These are phyloP conservation scores for Drosophila borealis DNA, from an alignment of 2,888 invertebrate genomes.

Conservation along the genomic window DNA sequence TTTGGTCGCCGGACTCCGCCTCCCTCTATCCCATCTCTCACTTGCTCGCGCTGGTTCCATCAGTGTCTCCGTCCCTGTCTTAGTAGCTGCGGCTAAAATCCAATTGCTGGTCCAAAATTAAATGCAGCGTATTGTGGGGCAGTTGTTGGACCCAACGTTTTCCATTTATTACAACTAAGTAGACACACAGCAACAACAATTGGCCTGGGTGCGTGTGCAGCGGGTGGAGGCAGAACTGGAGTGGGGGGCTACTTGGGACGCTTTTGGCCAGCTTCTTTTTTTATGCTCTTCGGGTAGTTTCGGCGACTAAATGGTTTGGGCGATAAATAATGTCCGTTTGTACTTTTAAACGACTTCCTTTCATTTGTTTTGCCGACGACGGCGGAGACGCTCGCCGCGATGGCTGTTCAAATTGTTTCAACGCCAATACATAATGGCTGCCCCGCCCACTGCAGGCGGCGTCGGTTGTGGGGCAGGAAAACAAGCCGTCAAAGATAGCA, in stretches of 20 bases:
- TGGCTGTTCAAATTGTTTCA: slow-evolving; percentile 82
- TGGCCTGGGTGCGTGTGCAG: slow-evolving; percentile 1
- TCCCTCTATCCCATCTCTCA: not conserved
- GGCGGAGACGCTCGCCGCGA: slow-evolving; percentile 7
- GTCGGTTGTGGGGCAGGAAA: slow-evolving; percentile 59
- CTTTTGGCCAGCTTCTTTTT: slow-evolving; percentile 34
- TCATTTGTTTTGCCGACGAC: slow-evolving; percentile 75
- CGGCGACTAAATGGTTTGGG: slow-evolving; percentile 81
- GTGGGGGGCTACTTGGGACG: slow-evolving; percentile 28
- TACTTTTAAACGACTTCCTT: slow-evolving; percentile 85
- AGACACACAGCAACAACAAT: slow-evolving; percentile 70
- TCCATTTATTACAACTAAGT: slow-evolving; percentile 76
- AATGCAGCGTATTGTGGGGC: slow-evolving; percentile 64
- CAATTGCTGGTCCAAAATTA: slow-evolving; percentile 66
- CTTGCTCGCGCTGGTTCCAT: not conserved
- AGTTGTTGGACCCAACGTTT: slow-evolving; percentile 49
- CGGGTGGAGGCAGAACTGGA: not conserved
- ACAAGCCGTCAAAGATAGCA: slow-evolving; percentile 83
- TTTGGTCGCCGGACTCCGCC: slow-evolving; percentile 24
- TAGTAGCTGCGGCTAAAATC: slow-evolving; percentile 67
- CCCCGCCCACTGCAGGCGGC: slow-evolving; percentile 58
- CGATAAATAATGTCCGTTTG: slow-evolving; percentile 84
- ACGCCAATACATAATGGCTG: slow-evolving; percentile 83
- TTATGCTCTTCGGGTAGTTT: slow-evolving; percentile 65
- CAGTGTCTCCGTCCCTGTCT: slow-evolving; percentile 13